phyloP scores from a whole-genome alignment of 1,140 invertebrate genomes.

The Dreissena polymorpha region DNA sequence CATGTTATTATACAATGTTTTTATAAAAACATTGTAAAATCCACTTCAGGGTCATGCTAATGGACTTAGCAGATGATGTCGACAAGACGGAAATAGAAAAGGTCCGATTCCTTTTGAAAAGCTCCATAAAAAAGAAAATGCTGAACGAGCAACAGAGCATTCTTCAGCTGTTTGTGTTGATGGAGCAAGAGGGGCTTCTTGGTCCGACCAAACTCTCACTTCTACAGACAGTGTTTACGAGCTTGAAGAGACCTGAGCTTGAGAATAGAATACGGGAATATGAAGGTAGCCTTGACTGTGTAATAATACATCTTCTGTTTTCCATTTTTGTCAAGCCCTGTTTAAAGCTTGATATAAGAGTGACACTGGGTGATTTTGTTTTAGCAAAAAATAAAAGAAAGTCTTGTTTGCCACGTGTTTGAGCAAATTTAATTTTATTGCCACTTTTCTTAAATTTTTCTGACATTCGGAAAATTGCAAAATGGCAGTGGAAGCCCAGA shows the following conservation, averaged over 20 bases:
- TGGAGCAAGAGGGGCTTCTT: conserved; percentile 37
- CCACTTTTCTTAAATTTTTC: no score
- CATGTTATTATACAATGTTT: no score
- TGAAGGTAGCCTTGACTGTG: conserved; percentile 20
- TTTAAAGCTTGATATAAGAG: no score
- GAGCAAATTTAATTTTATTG: no score
- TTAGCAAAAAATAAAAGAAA: no score
- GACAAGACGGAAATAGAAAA: conserved; percentile 19
- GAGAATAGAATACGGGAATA: conserved; percentile 22
- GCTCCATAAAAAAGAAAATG: conserved; percentile 20
- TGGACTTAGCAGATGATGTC: conserved; percentile 30
- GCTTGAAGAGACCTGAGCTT: conserved; percentile 12
- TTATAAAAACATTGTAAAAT: neutral
- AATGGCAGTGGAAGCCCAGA: no score
- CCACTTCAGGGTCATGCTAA: conserved; percentile 28
- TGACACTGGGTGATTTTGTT: no score
- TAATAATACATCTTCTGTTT: neutral
- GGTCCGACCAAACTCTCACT: neutral
- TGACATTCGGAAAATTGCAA: no score
- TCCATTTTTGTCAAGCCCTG: no score
- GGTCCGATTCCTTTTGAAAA: conserved; percentile 23
- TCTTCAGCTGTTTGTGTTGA: conserved; percentile 17
- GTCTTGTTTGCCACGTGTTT: no score
- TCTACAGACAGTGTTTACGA: conserved; percentile 4
- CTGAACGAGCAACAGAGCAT: conserved; percentile 8